Evolutionary conservation across 2,888 invertebrate species (phyloP).

Genomic region (Mythimna lalbum): DNA sequence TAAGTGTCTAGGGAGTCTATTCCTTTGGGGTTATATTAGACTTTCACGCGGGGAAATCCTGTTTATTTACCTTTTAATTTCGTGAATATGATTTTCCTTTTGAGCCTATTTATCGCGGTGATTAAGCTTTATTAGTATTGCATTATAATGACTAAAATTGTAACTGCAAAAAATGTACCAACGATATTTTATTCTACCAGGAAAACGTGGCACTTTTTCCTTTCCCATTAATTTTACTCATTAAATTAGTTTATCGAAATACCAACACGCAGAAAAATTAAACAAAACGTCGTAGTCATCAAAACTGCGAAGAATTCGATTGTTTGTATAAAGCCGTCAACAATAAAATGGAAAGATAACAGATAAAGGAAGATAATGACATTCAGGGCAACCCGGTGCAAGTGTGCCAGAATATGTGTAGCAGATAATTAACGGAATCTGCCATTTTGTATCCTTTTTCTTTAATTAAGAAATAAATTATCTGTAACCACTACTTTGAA

Average conservation of each 20-base stretch:
- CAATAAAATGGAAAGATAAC: constrained; percentile 39
- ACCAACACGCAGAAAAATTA: not conserved
- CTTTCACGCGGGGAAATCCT: too few species aligned
- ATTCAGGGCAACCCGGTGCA: constrained; percentile 38
- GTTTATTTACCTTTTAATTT: too few species aligned
- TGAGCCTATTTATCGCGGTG: too few species aligned
- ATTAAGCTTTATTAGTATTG: too few species aligned
- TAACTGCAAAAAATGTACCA: not conserved
- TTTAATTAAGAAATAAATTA: too few species aligned
- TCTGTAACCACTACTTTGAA: too few species aligned
- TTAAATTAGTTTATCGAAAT: constrained; percentile 5
- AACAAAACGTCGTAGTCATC: constrained; percentile 7
- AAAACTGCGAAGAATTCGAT: constrained; percentile 9
- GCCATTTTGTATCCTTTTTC: not conserved
- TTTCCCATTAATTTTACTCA: constrained; percentile 1
- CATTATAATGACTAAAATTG: not conserved
- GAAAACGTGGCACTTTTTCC: constrained; percentile 4
- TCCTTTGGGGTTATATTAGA: too few species aligned
- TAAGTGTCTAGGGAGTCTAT: too few species aligned
- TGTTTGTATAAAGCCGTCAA: constrained; percentile 25
- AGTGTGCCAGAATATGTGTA: constrained; percentile 49
- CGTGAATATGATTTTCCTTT: too few species aligned
- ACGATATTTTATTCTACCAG: not conserved
- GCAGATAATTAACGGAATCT: constrained; percentile 6
- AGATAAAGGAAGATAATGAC: constrained; percentile 41